These are phyloP conservation scores for Salvelinus fontinalis DNA, from an alignment of 2,113 vertebrate species.

Conservation along the genomic window DNA sequence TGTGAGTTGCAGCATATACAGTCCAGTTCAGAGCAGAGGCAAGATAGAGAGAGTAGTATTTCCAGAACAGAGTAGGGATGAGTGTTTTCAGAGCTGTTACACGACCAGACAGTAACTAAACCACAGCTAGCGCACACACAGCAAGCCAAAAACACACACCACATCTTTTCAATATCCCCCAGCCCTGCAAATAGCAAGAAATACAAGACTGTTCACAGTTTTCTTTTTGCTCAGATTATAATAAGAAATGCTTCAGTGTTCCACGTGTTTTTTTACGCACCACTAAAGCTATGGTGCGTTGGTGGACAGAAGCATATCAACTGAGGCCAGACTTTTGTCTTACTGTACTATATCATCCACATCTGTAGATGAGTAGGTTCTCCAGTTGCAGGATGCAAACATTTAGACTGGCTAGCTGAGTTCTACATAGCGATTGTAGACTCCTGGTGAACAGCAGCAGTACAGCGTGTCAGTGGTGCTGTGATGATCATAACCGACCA, in stretches of 20 bases:
- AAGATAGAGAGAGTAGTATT: too few species aligned
- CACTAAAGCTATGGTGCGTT: background rate
- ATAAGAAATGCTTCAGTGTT: conserved; percentile 8
- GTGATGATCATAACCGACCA: too few species aligned
- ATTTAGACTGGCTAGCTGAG: background rate
- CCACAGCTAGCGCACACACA: conserved; percentile 51
- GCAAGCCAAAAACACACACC: conserved; percentile 45
- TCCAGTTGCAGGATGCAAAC: conserved; percentile 13
- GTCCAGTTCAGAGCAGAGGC: background rate
- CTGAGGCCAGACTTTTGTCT: conserved; percentile 34
- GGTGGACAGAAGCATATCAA: conserved; percentile 41
- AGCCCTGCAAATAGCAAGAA: conserved; percentile 25
- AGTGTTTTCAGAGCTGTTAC: conserved; percentile 43
- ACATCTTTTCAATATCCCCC: conserved; percentile 33
- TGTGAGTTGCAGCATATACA: background rate
- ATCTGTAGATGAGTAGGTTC: background rate
- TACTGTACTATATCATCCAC: conserved; percentile 5
- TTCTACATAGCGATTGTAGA: too few species aligned
- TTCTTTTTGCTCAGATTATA: conserved; percentile 2
- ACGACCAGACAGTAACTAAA: conserved; percentile 42
- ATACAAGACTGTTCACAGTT: conserved; percentile 25
- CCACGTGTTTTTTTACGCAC: conserved; percentile 3
- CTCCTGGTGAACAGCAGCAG: too few species aligned
- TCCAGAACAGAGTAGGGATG: background rate
- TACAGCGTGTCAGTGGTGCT: too few species aligned